Base-by-base conservation (phyloP, 2,888 invertebrate species). In the Lysandra coridon region DNA sequence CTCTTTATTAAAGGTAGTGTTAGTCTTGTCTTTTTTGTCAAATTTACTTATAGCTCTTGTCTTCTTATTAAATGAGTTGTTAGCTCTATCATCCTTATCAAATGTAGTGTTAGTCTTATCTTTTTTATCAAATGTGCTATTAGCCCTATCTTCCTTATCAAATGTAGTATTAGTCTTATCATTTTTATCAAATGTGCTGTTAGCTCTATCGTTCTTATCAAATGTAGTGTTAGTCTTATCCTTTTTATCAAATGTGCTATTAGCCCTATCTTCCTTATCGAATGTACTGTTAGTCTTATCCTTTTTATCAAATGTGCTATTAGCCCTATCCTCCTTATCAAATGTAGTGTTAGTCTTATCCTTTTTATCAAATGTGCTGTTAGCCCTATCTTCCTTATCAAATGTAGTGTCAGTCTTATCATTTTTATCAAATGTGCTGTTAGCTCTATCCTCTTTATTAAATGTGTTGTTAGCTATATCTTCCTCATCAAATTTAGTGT, bases 41-140 rank as follows among this genome's bases (percentile, higher is more conserved):
- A 73, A 37, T 73, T 37, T 73, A 14, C 14, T 73, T 17, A 40
- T 73, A 14, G 37, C 17, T 73, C 12, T 53, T n/a, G 82, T 83
- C 10, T 83, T 81, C 82, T 84, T 85, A 49, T 88, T 87, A 85
- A 85, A 87, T 30, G 87, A 87, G 37, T 83, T 82, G 79, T 87
- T 84, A 3, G 81, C 73, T 60, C 78, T 80, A 60, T 80, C 78
- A 4, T 40, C 44, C 73, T 80, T 82, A 62, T 82, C 79, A 79
- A 75, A 81, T 37, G 79, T 81, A 80, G 44, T 74, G n/a, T 74
- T 74, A n/a, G 23, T 17, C n/a, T 49, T 44, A 44, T 49, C 49
- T 1, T 23, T 17, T n/a, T 49, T 75, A 49, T 75, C 14, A 75
- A 85, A 87, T 30, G 87, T 87, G 37, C 83, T 82, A 79, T 87